Conservation (phyloP, 2,888 invertebrate species). For the Tetragonula carbonaria region DNA sequence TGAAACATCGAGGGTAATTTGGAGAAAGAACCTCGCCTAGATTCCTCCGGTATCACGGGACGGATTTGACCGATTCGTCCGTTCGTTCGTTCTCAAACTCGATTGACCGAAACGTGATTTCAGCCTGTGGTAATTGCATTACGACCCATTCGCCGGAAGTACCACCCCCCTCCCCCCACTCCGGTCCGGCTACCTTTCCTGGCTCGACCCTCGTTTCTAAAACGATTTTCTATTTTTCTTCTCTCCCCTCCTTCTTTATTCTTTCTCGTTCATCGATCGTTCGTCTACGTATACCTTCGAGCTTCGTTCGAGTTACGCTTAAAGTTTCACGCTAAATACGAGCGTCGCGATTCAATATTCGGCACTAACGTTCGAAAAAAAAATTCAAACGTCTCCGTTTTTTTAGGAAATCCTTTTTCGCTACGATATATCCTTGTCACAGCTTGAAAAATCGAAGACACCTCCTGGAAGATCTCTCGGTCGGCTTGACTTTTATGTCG, state of each 20-base stretch:
- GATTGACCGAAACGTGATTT: slow-evolving; percentile 79
- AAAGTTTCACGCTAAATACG: no score
- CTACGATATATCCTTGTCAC: no score
- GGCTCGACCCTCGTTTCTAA: slow-evolving; percentile 70
- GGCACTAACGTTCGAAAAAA: no score
- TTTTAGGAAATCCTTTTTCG: no score
- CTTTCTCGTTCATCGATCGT: slow-evolving; percentile 45
- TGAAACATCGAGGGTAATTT: not conserved
- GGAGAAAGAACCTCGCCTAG: not conserved
- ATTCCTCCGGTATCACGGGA: slow-evolving; percentile 18
- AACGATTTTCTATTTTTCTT: slow-evolving; percentile 62
- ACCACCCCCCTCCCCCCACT: slow-evolving; percentile 10
- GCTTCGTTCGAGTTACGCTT: no score
- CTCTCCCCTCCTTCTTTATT: slow-evolving; percentile 32
- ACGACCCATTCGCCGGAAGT: slow-evolving; percentile 74
- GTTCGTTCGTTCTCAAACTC: slow-evolving; percentile 75
- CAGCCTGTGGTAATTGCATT: slow-evolving; percentile 79
- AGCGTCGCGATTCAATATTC: no score
- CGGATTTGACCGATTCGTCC: slow-evolving; percentile 71
- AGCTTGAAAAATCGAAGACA: no score
- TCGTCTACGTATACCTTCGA: no score
- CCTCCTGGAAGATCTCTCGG: no score
- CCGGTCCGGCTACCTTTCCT: slow-evolving; percentile 40
- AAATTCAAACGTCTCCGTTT: no score
- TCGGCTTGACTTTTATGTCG: no score